phyloP scores from a whole-genome alignment of 2,113 vertebrate species.

The Bambusicola thoracicus region DNA sequence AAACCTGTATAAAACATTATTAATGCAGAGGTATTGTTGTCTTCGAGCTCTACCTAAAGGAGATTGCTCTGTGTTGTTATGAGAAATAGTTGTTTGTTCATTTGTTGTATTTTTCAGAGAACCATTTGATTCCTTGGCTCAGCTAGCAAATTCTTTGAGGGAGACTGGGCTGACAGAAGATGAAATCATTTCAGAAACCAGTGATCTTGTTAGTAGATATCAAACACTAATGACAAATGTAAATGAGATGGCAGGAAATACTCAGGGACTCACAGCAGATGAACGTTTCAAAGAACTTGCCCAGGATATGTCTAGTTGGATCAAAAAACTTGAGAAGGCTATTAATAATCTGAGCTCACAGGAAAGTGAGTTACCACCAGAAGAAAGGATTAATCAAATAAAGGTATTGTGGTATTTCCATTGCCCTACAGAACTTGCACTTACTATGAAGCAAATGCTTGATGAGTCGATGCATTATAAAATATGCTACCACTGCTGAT shows the following conservation, averaged over 20 bases:
- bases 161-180: slow-evolving; percentile 60
- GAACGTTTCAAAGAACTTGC: slow-evolving; percentile 67
- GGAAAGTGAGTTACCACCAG: slow-evolving; percentile 64
- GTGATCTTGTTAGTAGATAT: slow-evolving; percentile 61
- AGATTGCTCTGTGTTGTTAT: neutral
- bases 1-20: slow-evolving; percentile 47
- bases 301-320: slow-evolving; percentile 68
- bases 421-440: neutral
- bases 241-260: slow-evolving; percentile 48
- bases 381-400: slow-evolving; percentile 68
- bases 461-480: neutral
- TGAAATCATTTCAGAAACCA: slow-evolving; percentile 55
- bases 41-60: neutral
- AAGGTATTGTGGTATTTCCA: slow-evolving; percentile 68
- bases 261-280: slow-evolving; percentile 18
- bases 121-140: slow-evolving; percentile 69
- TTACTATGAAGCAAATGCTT: neutral
- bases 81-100: neutral
- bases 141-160: slow-evolving; percentile 67
- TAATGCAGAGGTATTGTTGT: slow-evolving; percentile 70
- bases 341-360: slow-evolving; percentile 67
- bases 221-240: slow-evolving; percentile 47
- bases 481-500: neutral
- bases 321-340: slow-evolving; percentile 72
- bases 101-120: slow-evolving; percentile 67